phyloP scores from a whole-genome alignment of 2,113 vertebrate genomes.

The Pithys albifrons region DNA sequence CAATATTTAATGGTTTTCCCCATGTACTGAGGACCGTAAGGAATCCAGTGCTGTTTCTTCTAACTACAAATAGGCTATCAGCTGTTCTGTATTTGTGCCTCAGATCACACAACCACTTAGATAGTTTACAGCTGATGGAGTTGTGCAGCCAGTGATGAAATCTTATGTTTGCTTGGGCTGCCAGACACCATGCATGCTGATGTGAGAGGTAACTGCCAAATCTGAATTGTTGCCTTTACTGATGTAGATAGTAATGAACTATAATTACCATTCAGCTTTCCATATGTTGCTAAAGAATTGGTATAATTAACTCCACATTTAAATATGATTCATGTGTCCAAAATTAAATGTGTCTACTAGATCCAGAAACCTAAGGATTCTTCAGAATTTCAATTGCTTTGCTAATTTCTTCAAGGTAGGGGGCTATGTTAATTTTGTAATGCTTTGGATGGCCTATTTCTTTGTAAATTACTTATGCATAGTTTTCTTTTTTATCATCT shows the following conservation, averaged over 20 bases:
- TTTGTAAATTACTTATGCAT: neutral
- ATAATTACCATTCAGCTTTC: slow-evolving; percentile 57
- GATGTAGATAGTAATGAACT: slow-evolving; percentile 51
- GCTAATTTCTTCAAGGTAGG: slow-evolving; percentile 41
- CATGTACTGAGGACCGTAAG: neutral
- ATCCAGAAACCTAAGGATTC: slow-evolving; percentile 8
- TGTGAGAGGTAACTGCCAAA: slow-evolving; percentile 47
- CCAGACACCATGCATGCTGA: neutral
- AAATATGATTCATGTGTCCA: slow-evolving; percentile 49
- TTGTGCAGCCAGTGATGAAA: neutral
- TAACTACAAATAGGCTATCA: neutral
- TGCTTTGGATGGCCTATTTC: neutral
- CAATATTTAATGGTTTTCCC: neutral
- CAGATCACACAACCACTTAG: neutral
- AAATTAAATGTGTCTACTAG: slow-evolving; percentile 40
- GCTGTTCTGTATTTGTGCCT: neutral
- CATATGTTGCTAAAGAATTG: slow-evolving; percentile 36
- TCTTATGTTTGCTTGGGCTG: neutral
- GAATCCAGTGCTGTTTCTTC: neutral
- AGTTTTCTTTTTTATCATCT: neutral
- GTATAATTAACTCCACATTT: slow-evolving; percentile 57
- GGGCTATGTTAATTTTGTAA: neutral
- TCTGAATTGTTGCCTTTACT: slow-evolving; percentile 36
- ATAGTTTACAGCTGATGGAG: neutral
- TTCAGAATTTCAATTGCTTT: slow-evolving; percentile 30